Evolutionary conservation across 2,888 invertebrate genomes (phyloP), one percentile per base, ranked within the genome.

Genomic region (Actias luna): DNA sequence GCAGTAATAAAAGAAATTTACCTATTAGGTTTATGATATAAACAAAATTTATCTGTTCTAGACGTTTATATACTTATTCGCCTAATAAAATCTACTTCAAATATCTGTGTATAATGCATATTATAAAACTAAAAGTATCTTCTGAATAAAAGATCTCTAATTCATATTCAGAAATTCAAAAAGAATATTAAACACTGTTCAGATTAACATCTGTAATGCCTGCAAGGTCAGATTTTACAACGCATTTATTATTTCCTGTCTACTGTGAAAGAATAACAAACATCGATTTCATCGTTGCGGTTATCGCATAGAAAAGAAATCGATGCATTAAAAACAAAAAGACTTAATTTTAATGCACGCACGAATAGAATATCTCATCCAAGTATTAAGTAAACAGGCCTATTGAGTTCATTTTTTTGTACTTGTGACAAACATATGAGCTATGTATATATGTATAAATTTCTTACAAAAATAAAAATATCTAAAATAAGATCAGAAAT

Each of bases 201-300:
- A 59, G 55, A 55, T 55, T 29, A 55, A 29, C 29, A 55, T 55
- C 55, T 55, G 29, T 55, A 57, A 61, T 39, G 46, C 60, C 55
- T 61, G 64, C 77, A 79, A 80, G 79, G 79, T 70, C 77, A 64
- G 63, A 46, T 72, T 78, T 75, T 77, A 78, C 65, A 65, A 63
- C 69, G 64, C 67, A 70, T 77, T 79, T 80, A 76, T 75, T 76
- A 70, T 76, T 76, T 80, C 78, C 80, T 73, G 71, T 65, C 66
- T 69, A 67, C 68, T 31, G 63, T 64, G 65, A 69, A 72, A 75
- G 63, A 69, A 73, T 71, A 69, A 69, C 68, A 67, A 70, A 69
- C 66, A 50, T 25, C 22, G 29, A 27, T 33, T 1, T 33, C 25
- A 50, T 50, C 22, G n/a, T 36, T 39, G 27, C n/a, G 33, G 22